Conservation (phyloP, 2,888 invertebrate genomes). For the Caenorhabditis plicata region DNA sequence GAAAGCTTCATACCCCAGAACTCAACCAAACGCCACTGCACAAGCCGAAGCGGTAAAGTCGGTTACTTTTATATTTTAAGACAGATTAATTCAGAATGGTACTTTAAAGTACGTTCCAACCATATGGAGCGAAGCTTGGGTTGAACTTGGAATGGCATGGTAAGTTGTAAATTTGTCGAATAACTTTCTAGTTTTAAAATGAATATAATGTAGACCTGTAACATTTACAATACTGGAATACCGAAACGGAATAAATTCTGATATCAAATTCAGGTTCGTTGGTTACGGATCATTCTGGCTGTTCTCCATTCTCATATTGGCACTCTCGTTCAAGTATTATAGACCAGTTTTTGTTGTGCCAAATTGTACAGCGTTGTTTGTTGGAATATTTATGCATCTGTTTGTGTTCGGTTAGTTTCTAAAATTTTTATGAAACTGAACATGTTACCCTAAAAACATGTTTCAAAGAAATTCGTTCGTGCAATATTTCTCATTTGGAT, state of each 20-base stretch:
- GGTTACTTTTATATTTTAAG: background rate
- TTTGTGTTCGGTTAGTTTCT: constrained; percentile 44
- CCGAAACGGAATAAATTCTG: constrained; percentile 26
- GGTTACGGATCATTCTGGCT: constrained; percentile 54
- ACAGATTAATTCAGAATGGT: constrained; percentile 16
- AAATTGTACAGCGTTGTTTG: constrained; percentile 51
- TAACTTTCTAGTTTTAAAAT: too few species aligned
- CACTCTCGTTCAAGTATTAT: constrained; percentile 56
- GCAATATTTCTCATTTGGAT: too few species aligned
- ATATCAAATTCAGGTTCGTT: too few species aligned
- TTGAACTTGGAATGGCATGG: constrained; percentile 55
- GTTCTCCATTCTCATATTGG: constrained; percentile 48
- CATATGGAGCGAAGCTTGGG: constrained; percentile 50
- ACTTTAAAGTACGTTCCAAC: constrained; percentile 37
- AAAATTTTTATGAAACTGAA: too few species aligned
- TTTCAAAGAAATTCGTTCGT: too few species aligned
- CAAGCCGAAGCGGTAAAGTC: constrained; percentile 19
- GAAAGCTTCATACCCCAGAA: constrained; percentile 33
- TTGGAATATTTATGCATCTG: constrained; percentile 51
- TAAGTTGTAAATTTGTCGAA: too few species aligned
- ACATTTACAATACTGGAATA: background rate
- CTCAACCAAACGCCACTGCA: constrained; percentile 40
- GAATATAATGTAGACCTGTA: too few species aligned
- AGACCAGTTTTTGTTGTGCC: constrained; percentile 57
- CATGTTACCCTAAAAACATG: too few species aligned